These are phyloP conservation scores for Myiothlypis coronata DNA, from an alignment of 2,797 vertebrate genomes.

Conservation along the genomic window DNA sequence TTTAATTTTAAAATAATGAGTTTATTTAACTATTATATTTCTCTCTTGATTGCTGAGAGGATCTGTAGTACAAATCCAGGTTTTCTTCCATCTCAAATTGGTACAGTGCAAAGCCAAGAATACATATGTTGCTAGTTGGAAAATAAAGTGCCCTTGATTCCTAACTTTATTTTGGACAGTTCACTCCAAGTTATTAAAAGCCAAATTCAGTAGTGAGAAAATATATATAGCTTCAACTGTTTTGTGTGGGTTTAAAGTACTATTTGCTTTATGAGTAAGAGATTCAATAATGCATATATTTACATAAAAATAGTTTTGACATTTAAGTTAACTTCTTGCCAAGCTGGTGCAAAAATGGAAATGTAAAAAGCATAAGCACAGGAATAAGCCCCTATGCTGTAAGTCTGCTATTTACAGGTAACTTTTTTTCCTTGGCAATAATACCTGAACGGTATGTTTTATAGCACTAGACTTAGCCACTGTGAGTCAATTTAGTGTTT, in stretches of 20 bases:
- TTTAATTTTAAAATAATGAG: background rate
- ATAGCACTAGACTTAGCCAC: slow-evolving; percentile 31
- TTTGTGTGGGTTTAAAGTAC: slow-evolving; percentile 54
- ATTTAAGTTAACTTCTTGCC: slow-evolving; percentile 42
- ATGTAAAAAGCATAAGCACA: slow-evolving; percentile 36
- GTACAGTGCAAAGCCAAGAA: slow-evolving; percentile 21
- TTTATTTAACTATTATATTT: background rate
- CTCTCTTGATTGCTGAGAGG: background rate
- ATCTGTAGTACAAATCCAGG: background rate
- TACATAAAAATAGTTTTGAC: slow-evolving; percentile 66
- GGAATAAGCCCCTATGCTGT: slow-evolving; percentile 3
- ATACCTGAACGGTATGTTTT: slow-evolving; percentile 30
- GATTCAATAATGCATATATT: slow-evolving; percentile 61
- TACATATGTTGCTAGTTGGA: slow-evolving; percentile 28
- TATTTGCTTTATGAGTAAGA: slow-evolving; percentile 65
- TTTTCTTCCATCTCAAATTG: slow-evolving; percentile 18
- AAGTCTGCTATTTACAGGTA: slow-evolving; percentile 48
- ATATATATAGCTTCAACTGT: slow-evolving; percentile 59
- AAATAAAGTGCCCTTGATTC: slow-evolving; percentile 64
- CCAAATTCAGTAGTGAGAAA: slow-evolving; percentile 64
- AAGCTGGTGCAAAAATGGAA: slow-evolving; percentile 53
- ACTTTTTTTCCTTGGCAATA: slow-evolving; percentile 43
- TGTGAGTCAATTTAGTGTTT: slow-evolving; percentile 54
- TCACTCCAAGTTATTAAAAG: slow-evolving; percentile 41
- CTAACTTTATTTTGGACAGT: slow-evolving; percentile 66